Evolutionary conservation across 2,113 vertebrate genomes (phyloP).

Genomic region (Corythoichthys haematopterus): DNA sequence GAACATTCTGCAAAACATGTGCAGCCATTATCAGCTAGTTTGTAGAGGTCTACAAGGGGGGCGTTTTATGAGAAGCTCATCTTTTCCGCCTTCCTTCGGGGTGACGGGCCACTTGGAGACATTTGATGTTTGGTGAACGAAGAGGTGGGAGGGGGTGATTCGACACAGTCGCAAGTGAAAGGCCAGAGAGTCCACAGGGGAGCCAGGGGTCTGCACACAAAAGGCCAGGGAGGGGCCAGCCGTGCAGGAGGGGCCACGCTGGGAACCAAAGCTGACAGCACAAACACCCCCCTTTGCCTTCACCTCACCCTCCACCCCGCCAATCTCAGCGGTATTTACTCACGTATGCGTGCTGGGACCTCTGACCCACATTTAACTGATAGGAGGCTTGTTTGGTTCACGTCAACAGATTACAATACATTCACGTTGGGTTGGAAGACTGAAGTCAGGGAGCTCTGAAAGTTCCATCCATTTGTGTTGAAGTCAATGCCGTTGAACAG

Average conservation of each 20-base stretch:
- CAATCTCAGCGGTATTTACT: conserved; percentile 35
- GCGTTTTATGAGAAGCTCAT: conserved; percentile 8
- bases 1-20: not conserved
- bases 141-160: conserved; percentile 61
- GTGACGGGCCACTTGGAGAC: conserved; percentile 51
- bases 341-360: conserved; percentile 51
- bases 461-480: not conserved
- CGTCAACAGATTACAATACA: conserved; percentile 23
- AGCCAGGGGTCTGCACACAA: conserved; percentile 65
- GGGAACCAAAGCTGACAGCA: conserved; percentile 72
- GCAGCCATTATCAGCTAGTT: conserved; percentile 6
- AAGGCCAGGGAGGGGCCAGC: conserved; percentile 55
- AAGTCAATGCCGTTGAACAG: not conserved
- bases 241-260: conserved; percentile 55
- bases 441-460: not conserved
- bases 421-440: conserved; percentile 7
- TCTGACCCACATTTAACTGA: conserved; percentile 52
- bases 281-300: conserved; percentile 67
- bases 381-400: conserved; percentile 26
- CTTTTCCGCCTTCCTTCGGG: conserved; percentile 14
- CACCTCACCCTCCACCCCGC: conserved; percentile 59
- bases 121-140: conserved; percentile 44
- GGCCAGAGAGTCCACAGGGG: conserved; percentile 66
- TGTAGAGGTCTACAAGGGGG: not conserved
- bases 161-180: conserved; percentile 77